Evolutionary conservation across 2,113 vertebrate genomes (phyloP).

Genomic region (Serilophus lunatus): DNA sequence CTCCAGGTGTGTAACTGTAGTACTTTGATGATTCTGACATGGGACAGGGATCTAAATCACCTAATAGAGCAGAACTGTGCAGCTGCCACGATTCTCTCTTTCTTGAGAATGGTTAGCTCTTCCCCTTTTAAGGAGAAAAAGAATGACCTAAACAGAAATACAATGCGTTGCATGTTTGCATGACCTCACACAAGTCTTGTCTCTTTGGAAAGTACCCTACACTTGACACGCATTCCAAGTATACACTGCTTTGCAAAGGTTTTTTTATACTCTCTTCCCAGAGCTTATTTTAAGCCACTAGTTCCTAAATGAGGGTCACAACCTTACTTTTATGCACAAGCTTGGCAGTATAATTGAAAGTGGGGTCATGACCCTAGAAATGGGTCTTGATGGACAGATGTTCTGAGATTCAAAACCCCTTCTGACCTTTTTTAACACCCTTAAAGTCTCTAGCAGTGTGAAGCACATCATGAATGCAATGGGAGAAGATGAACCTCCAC

Average conservation of each 20-base stretch:
- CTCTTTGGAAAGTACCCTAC: slow-evolving; percentile 51
- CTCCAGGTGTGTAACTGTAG: neutral
- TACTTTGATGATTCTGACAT: neutral
- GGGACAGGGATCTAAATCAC: neutral
- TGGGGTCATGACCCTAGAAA: slow-evolving; percentile 31
- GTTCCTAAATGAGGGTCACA: slow-evolving; percentile 34
- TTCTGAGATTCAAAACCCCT: slow-evolving; percentile 15
- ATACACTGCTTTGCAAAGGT: slow-evolving; percentile 11
- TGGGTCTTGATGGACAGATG: slow-evolving; percentile 19
- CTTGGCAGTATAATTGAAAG: slow-evolving; percentile 27
- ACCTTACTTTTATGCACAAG: slow-evolving; percentile 15
- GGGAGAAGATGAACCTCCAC: neutral
- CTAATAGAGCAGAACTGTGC: neutral
- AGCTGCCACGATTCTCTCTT: neutral
- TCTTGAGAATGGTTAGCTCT: neutral
- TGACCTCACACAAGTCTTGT: slow-evolving; percentile 40
- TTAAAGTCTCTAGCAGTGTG: neutral
- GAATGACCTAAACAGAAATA: slow-evolving; percentile 15
- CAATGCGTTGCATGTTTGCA: slow-evolving; percentile 25
- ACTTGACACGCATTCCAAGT: slow-evolving; percentile 46
- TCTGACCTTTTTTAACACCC: neutral
- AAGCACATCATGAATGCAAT: neutral
- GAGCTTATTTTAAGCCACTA: slow-evolving; percentile 47
- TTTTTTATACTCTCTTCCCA: slow-evolving; percentile 27
- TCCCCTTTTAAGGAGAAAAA: slow-evolving; percentile 35